Evolutionary conservation across 2,888 invertebrate genomes (phyloP).

Genomic region (Drosophila koepferae): DNA sequence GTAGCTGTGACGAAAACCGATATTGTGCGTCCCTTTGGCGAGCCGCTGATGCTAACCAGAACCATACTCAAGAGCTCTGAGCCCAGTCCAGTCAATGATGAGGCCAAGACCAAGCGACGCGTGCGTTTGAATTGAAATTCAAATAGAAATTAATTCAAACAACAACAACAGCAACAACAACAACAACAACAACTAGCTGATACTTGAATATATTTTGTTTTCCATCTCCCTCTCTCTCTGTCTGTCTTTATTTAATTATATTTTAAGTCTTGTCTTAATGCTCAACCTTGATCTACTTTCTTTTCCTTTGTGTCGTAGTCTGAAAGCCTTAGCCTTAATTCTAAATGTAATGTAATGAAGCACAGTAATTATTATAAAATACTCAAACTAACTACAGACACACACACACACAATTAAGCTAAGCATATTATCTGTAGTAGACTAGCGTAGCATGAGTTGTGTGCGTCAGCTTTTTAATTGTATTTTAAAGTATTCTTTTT

Average conservation of each 20-base stretch:
- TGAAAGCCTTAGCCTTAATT: conserved; percentile 42
- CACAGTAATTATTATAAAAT: conserved; percentile 76
- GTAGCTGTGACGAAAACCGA: conserved; percentile 66
- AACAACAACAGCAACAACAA: not conserved
- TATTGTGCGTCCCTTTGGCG: conserved; percentile 90
- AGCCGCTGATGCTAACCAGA: conserved; percentile 89
- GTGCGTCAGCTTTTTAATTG: conserved; percentile 39
- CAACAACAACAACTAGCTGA: conserved; percentile 33
- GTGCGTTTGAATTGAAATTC: conserved; percentile 52
- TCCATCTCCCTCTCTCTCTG: not conserved
- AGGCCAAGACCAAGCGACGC: conserved; percentile 53
- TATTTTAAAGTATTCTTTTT: conserved; percentile 72
- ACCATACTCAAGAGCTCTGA: conserved; percentile 57
- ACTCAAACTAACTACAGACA: conserved; percentile 47
- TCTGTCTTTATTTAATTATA: conserved; percentile 14
- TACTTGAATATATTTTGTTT: conserved; percentile 25
- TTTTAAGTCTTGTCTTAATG: conserved; percentile 12
- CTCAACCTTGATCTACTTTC: conserved; percentile 9
- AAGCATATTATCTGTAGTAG: conserved; percentile 9
- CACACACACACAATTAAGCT: conserved; percentile 4
- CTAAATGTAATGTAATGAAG: conserved; percentile 38
- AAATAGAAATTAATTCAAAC: conserved; percentile 20
- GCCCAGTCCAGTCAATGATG: conserved; percentile 38
- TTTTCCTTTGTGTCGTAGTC: conserved; percentile 5
- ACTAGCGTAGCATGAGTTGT: conserved; percentile 26